Evolutionary conservation across 2,797 vertebrate genomes (phyloP).

Genomic region (Micropoecilia bifurca): DNA sequence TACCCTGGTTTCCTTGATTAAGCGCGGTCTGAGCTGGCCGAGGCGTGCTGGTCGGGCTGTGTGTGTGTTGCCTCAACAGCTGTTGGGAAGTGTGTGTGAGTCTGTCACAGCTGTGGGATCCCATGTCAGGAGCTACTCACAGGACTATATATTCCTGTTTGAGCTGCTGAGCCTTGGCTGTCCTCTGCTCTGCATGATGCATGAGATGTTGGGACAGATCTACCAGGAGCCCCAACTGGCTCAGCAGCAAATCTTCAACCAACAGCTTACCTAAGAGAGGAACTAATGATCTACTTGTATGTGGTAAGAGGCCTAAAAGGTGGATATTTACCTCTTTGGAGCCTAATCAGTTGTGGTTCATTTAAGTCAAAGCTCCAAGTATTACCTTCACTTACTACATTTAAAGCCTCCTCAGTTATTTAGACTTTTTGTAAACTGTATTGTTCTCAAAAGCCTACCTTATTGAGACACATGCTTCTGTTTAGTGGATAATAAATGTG

Average conservation of each 20-base stretch:
- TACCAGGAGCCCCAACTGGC: conserved; percentile 82
- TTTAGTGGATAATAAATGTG: conserved; percentile 17
- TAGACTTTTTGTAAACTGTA: conserved; percentile 19
- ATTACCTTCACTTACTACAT: conserved; percentile 1
- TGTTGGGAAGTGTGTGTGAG: conserved; percentile 86
- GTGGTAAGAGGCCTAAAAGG: background rate
- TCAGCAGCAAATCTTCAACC: conserved; percentile 56
- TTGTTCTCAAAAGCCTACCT: conserved; percentile 22
- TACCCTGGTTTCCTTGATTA: conserved; percentile 92
- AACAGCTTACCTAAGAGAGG: conserved; percentile 24
- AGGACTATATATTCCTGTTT: conserved; percentile 90
- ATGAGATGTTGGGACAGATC: conserved; percentile 89
- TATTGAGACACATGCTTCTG: background rate
- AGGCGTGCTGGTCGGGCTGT: conserved; percentile 83
- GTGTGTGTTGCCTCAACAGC: conserved; percentile 82
- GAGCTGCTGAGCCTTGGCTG: conserved; percentile 92
- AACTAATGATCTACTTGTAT: background rate
- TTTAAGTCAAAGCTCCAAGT: background rate
- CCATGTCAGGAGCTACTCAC: conserved; percentile 88
- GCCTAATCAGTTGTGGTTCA: background rate
- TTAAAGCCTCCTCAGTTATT: conserved; percentile 12
- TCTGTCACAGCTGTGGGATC: conserved; percentile 74
- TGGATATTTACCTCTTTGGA: background rate
- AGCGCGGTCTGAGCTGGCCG: conserved; percentile 87
- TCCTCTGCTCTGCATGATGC: conserved; percentile 89